phyloP scores from a whole-genome alignment of 23 tunicate genomes.

The Ascidia mentula region DNA sequence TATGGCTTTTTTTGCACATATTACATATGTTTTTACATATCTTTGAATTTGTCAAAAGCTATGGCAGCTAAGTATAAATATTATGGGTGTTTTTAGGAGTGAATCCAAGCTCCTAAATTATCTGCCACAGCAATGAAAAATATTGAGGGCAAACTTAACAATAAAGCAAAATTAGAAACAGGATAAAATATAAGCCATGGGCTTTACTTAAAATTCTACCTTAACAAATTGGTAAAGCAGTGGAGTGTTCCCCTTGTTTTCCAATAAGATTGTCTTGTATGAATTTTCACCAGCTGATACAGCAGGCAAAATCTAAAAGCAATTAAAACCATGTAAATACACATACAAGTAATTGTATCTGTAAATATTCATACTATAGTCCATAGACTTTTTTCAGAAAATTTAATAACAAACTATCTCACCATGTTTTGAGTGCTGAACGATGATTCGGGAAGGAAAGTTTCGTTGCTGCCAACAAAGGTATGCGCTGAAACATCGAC shows the following conservation, averaged over 20 bases:
- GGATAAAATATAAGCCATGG: too few relatives aligned
- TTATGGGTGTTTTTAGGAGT: too few relatives aligned
- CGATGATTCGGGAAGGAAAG: constrained; percentile 44
- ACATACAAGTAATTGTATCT: not conserved
- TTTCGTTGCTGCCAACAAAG: constrained; percentile 68
- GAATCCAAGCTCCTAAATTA: too few relatives aligned
- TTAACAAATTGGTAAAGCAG: constrained; percentile 52
- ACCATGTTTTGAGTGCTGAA: constrained; percentile 44
- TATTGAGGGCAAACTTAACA: too few relatives aligned
- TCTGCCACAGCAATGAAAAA: too few relatives aligned
- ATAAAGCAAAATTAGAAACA: too few relatives aligned
- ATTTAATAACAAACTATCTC: not conserved
- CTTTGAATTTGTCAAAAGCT: too few relatives aligned
- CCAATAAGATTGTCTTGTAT: constrained; percentile 58
- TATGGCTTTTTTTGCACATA: too few relatives aligned
- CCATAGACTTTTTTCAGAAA: not conserved
- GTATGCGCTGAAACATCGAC: constrained; percentile 79
- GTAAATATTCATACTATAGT: not conserved
- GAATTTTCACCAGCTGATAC: constrained; percentile 38
- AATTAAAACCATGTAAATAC: not conserved
- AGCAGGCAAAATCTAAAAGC: constrained; percentile 47
- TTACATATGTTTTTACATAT: too few relatives aligned
- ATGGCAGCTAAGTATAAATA: too few relatives aligned
- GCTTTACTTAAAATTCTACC: too few relatives aligned
- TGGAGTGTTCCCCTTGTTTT: constrained; percentile 64